Conservation (phyloP, 2,113 vertebrate genomes). For the Azemiops feae region DNA sequence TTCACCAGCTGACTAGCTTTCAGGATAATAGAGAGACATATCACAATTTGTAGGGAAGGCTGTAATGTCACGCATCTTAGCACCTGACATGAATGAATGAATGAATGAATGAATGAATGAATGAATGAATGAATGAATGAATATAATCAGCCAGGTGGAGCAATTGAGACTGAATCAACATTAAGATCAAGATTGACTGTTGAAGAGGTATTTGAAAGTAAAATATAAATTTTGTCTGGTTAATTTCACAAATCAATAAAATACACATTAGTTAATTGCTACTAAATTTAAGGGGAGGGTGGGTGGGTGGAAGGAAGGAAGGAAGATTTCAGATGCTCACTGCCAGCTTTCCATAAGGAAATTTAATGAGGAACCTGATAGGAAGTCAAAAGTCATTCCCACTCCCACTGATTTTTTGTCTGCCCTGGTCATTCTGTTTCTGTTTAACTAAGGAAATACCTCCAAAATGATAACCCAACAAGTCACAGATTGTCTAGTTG, state of each 20-base stretch:
- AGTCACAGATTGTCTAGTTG: conserved; percentile 15
- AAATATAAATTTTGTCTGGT: background rate
- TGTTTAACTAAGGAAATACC: background rate
- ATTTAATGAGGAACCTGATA: too few relatives aligned
- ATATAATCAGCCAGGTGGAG: conserved; percentile 1
- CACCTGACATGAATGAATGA: conserved; percentile 38
- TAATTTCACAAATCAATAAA: conserved; percentile 7
- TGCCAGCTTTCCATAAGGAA: too few relatives aligned
- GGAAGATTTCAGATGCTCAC: too few relatives aligned
- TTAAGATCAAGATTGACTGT: conserved; percentile 28
- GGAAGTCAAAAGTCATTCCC: too few relatives aligned
- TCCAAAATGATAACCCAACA: background rate
- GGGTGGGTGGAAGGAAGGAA: too few relatives aligned
- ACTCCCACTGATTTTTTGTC: too few relatives aligned
- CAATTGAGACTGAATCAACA: conserved; percentile 15
- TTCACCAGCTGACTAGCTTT: background rate
- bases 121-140: background rate
- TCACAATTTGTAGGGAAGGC: conserved; percentile 29
- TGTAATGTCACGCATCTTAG: conserved; percentile 29
- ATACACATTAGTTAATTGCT: conserved; percentile 19
- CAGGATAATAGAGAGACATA: conserved; percentile 42
- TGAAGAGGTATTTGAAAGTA: conserved; percentile 25
- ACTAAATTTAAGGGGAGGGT: background rate
- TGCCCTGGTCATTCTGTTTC: too few relatives aligned
- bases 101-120: background rate